Evolutionary conservation across 1,140 invertebrate species (phyloP), one percentile per base, ranked within the genome.

Genomic region (Cydia pomonella): DNA sequence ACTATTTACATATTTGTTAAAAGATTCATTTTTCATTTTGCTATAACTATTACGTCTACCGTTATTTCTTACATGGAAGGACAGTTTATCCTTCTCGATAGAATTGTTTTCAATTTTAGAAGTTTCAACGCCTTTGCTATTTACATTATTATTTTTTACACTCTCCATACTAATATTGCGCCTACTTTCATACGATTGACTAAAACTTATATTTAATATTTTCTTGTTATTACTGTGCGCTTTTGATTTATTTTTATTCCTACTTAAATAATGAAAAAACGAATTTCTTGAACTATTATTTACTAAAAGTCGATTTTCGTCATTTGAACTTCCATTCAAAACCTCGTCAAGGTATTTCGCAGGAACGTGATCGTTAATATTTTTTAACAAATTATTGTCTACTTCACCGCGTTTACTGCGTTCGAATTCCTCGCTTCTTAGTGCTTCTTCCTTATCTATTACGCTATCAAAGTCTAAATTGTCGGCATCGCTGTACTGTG

Each of bases 51-150:
- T 87, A 82, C 80, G 76, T 74, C 84, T 93, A 90, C 82, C 86
- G 84, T 83, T 88, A 92, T 90, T 87, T 80, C 82, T 90, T 88
- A 82, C 76, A 76, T 83, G 82, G 78, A 88, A 89, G 82, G 89
- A 84, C 77, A 83, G 83, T 78, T 83, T 87, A 80, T 84, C 85
- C 83, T 85, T 88, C 78, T 84, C 87, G 85, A 87, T 87, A 85
- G 85, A 88, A 86, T 90, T 87, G 80, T 85, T 93, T 91, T 89
- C 85, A 81, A 89, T 92, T 94, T 94, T 94, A 93, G 93, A 94
- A 94, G 89, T 94, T 93, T 94, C 93, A 94, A 94, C 93, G 93
- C 92, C 92, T 93, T 93, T 90, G 23, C 87, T 92, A 89, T 92
- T 85, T 91, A 93, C 87, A 91, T 87, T 87, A 86, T 86, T 80